Conservation (phyloP, 2,113 vertebrate species). For the Myxocyprinus asiaticus region DNA sequence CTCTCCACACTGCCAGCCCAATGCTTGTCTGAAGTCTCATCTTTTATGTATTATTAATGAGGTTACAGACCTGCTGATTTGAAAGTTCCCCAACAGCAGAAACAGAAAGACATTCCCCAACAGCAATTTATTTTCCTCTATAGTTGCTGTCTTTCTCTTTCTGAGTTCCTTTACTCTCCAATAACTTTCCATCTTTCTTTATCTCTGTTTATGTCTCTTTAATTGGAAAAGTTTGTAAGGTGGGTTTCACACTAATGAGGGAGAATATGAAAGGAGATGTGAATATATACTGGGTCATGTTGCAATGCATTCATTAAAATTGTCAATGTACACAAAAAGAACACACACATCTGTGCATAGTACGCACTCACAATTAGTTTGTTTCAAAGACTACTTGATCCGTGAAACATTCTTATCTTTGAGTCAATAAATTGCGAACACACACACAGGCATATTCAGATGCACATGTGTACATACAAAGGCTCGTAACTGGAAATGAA, state of each 20-base stretch:
- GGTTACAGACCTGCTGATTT: background rate
- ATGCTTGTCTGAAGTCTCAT: conserved; percentile 22
- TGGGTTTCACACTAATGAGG: conserved; percentile 20
- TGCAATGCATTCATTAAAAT: no score
- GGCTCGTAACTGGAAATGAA: conserved; percentile 16
- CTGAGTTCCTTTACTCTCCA: background rate
- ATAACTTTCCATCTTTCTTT: background rate
- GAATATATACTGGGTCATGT: no score
- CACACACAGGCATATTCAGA: no score
- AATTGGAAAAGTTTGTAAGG: conserved; percentile 2
- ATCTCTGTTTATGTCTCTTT: background rate
- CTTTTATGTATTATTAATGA: conserved; percentile 25
- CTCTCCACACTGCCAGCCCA: conserved; percentile 9
- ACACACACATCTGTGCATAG: conserved; percentile 8
- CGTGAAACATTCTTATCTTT: background rate
- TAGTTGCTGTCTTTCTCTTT: background rate
- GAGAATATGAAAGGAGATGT: background rate
- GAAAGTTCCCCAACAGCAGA: no score
- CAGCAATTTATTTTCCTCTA: background rate
- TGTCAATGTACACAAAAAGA: background rate
- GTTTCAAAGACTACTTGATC: background rate
- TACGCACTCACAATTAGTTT: background rate
- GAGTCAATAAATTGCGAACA: background rate
- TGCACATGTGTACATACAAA: no score
- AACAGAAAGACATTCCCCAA: background rate